Evolutionary conservation across 2,888 invertebrate genomes (phyloP), one percentile per base, ranked within the genome.

Genomic region (Kryphioiulus occultus): DNA sequence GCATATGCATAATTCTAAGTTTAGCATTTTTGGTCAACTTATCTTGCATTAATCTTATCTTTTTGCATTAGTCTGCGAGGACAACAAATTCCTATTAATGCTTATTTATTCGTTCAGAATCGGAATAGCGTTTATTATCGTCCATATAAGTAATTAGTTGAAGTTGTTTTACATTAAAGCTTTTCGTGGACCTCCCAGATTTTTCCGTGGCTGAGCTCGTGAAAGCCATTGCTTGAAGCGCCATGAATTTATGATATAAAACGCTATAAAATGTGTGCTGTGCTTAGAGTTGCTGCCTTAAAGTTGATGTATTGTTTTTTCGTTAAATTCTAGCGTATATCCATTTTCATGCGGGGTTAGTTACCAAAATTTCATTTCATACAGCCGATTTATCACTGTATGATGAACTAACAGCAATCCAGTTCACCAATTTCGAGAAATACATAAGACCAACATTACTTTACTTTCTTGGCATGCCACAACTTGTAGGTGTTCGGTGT

Each of bases 141-240:
- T 68, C 26, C 3, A 26, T 68, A 2, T 26, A 68, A 26, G 26
- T 22, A n/a, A 22, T 68, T 68, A 26, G 10, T 26, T 26, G 68
- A 68, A 68, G 68, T 68, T 68, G 10, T 26, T 68, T 68, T 68
- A 9, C 68, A 26, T 26, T 12, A 68, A 68, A 22, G 68, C 68
- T 68, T 12, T 68, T 26, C 68, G 1, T 26, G 68, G 26, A n/a
- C 26, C 68, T 0, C 68, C 26, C 22, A 53, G 1, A 53, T 19
- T 53, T 26, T 68, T 22, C 26, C 68, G 26, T n/a, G 22, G 26
- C 22, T 26, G 26, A n/a, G n/a, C 26, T 68, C 26, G 12, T 12
- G 68, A 68, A 68, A 68, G 22, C 68, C 68, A 68, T 26, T 26
- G 68, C 26, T 68, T 26, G 68, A 68, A 68, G 68, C 68, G 68